Evolutionary conservation across 2,113 vertebrate genomes (phyloP), one percentile per base, ranked within the genome.

Genomic region (Ptilorrhoa leucosticta): DNA sequence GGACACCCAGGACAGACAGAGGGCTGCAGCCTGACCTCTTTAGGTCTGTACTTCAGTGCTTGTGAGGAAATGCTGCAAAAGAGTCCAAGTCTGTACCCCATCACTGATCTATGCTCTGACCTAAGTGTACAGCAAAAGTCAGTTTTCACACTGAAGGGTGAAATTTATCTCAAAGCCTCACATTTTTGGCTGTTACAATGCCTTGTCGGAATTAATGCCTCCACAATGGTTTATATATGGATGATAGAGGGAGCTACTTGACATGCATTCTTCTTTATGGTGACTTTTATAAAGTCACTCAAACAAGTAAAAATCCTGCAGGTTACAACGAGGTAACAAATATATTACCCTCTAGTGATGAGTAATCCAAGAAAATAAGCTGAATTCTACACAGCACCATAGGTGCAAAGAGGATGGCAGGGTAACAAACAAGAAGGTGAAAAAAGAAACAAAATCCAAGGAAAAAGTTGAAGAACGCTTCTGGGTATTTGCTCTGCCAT

Each of bases 401-500:
- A 47, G 40, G 3, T 35, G 11, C 19, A 58, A 63, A 63, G 27
- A 17, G 31, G 53, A 68, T 20, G 28, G 33, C 40, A 68, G 22
- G 26, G 47, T 60, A 64, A 45, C 16, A 63, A 91, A 45, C 10
- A 27, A 21, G 2, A 60, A 77, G 56, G 23, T 9, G 4, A 23
- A 26, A 78, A 65, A 83, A 78, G 48, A 14, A 79, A 78, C 15
- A 9, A 64, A 60, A 45, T 75, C 6, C 0, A 0, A 83, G 15
- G 16, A 60, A 71, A 71, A 35, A 28, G 10, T 0, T 19, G 11
- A 44, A 48, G 39, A 75, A 21, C n/a, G 20, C 13, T 58, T 53
- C 35, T 11, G 28, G 7, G 13, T 35, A 26, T 65, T 73, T 0
- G 0, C 11, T 73, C 40, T 12, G 3, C 58, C 30, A 20, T 15